phyloP scores from a whole-genome alignment of 2,113 vertebrate genomes.

The Sylvilagus bachmani region DNA sequence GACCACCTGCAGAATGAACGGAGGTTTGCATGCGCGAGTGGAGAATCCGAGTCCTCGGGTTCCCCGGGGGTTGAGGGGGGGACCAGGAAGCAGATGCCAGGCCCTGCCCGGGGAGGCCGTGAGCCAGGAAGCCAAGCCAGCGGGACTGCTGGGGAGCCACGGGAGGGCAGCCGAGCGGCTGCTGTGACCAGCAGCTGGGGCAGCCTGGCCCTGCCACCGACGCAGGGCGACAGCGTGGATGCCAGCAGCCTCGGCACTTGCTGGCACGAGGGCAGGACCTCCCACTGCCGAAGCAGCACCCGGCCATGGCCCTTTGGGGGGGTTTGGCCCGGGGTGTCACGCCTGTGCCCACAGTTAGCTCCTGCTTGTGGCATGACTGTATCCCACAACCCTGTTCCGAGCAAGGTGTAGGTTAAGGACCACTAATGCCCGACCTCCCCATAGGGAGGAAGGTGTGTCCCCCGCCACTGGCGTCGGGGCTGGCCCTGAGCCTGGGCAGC shows the following conservation, averaged over 20 bases:
- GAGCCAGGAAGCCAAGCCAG: background rate
- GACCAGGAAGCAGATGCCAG: background rate
- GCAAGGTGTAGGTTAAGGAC: no score
- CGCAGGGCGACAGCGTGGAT: background rate
- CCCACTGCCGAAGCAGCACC: accelerated
- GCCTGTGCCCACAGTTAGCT: no score
- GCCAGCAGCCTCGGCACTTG: background rate
- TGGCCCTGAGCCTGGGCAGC: no score
- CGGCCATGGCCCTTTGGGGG: background rate
- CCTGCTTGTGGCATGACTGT: no score
- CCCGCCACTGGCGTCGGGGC: no score
- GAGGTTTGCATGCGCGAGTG: background rate
- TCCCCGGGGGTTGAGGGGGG: background rate
- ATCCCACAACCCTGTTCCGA: no score
- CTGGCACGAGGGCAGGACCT: accelerated
- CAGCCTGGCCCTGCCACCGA: accelerated
- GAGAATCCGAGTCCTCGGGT: background rate
- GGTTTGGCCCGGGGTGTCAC: background rate
- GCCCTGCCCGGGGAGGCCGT: background rate
- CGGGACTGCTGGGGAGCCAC: accelerated
- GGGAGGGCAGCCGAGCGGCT: background rate
- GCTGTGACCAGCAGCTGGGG: background rate
- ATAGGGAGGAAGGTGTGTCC: no score
- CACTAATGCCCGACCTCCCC: no score
- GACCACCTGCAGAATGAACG: accelerated